Conservation (phyloP, 2,797 vertebrate species). For the Arnoldichthys spilopterus region DNA sequence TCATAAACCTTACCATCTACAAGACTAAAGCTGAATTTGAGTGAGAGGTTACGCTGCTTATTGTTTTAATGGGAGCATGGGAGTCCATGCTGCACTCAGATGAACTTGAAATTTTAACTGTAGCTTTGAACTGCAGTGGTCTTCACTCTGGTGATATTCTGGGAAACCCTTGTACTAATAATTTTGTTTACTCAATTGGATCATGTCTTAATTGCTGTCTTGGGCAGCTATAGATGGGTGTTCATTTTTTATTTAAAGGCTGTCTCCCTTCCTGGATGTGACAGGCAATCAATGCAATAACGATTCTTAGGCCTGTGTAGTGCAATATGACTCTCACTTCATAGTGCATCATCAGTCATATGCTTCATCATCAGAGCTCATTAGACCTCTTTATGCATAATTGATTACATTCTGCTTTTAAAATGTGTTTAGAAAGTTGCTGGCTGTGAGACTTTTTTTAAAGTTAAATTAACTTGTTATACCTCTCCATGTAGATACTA, state of each 20-base stretch:
- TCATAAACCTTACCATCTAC: too few species aligned
- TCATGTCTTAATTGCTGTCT: slow-evolving; percentile 39
- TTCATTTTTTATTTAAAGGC: slow-evolving; percentile 62
- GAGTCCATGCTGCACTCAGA: not conserved
- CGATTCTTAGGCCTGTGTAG: slow-evolving; percentile 1
- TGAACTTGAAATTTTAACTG: not conserved
- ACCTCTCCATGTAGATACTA: not conserved
- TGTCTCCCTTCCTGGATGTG: slow-evolving; percentile 51
- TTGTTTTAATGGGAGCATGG: not conserved
- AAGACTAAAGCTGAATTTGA: not conserved
- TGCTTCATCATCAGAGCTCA: slow-evolving; percentile 5
- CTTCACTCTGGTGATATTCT: slow-evolving; percentile 28
- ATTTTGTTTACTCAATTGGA: slow-evolving; percentile 33
- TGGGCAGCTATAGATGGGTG: slow-evolving; percentile 35
- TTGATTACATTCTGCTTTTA: slow-evolving; percentile 17
- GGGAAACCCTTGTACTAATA: slow-evolving; percentile 33
- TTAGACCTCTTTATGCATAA: not conserved
- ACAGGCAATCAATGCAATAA: slow-evolving; percentile 46
- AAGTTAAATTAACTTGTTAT: not conserved
- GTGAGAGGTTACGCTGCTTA: not conserved
- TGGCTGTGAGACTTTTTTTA: not conserved
- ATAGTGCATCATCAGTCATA: slow-evolving; percentile 10
- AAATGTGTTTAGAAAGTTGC: not conserved
- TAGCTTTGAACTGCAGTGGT: not conserved
- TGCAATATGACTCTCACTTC: slow-evolving; percentile 40